Percentiles rank a stretch among this genome's conserved stretches.
Conservation (phyloP, 2,888 invertebrate genomes). For the Euzophera pinguis region DNA sequence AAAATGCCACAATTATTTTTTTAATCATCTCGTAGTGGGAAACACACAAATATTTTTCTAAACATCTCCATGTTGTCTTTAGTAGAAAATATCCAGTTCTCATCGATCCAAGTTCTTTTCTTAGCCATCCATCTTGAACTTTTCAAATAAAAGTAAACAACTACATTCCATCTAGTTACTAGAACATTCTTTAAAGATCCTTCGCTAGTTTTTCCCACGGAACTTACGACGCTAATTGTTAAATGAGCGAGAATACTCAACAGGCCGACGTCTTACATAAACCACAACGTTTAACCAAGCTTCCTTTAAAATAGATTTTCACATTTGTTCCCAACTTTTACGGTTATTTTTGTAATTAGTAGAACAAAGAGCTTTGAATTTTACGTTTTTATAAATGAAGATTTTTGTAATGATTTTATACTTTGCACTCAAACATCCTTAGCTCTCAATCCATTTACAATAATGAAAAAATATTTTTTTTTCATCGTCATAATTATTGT, state of each 20-base stretch:
- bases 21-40: too few species aligned
- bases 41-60: too few species aligned
- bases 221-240: neutral
- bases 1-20: too few species aligned
- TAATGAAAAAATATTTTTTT: too few species aligned
- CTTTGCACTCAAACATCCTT: too few species aligned
- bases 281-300: neutral
- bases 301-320: neutral
- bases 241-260: neutral
- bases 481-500: too few species aligned
- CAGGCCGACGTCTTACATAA: neutral
- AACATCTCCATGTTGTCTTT: too few species aligned
- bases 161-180: neutral
- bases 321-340: neutral
- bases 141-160: neutral
- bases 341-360: neutral
- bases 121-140: neutral
- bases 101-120: neutral
- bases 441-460: too few species aligned
- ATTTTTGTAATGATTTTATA: too few species aligned
- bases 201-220: slow-evolving; percentile 1
- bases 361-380: too few species aligned
- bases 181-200: neutral
- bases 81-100: neutral
- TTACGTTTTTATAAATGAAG: too few species aligned